Base-by-base conservation (phyloP, 2,113 vertebrate species). In the Dasypus novemcinctus region DNA sequence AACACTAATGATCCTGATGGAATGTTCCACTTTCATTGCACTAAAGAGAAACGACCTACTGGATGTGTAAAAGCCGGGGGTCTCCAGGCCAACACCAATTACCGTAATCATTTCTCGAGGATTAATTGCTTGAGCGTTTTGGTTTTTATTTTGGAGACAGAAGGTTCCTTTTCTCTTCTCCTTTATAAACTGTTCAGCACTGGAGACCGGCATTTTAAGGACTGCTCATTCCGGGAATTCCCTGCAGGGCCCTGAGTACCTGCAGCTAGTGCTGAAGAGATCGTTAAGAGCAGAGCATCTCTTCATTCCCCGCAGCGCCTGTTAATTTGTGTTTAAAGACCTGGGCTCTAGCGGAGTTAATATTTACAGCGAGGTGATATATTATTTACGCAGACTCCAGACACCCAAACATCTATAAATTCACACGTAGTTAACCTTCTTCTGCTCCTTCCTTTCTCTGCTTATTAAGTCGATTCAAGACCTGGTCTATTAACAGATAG, bases 321-420 rank as follows among this genome's bases (percentile, higher is more conserved):
- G 85, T 90, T 97, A 96, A 98, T 98, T 98, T 97, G 95, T 98
- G 95, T 97, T 98, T 98, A 97, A 95, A 91, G 88, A 91, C 89
- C 97, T 96, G 90, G 97, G 92, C 91, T 96, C 20, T 82, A 80
- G 95, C 59, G 92, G 96, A 98, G 95, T 97, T 98, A 96, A 97
- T 97, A 97, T 98, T 98, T 98, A 98, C 96, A 97, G 92, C 59
- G 31, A 97, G 87, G 89, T 97, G 93, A 98, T 96, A 91, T 72
- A 68, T 95, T 97, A 71, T 97, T 98, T 97, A 97, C 93, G 95
- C 88, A 90, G 96, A 96, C 81, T 79, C 97, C 63, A 94, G 93
- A 94, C 89, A 94, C 94, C 94, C 69, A 71, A 93, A 91, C 91
- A 78, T 87, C 97, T 89, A 94, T 96, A 96, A 96, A 97, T 93